Percentiles rank a stretch among this genome's conserved stretches.
Evolutionary conservation across 2,113 vertebrate species (phyloP).

Genomic region (Rhinolophus ferrumequinum): DNA sequence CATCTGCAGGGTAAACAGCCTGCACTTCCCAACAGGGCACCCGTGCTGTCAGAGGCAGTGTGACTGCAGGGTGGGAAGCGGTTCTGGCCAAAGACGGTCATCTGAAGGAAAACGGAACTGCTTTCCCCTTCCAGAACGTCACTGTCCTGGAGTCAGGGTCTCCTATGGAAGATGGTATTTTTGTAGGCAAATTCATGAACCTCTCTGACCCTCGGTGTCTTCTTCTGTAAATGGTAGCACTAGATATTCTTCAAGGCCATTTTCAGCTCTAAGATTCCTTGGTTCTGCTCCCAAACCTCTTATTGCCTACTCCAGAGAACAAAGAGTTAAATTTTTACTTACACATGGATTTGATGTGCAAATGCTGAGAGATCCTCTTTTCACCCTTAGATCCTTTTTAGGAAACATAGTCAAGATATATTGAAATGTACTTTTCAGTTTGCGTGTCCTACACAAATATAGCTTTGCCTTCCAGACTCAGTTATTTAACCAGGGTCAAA

Average conservation of each 20-base stretch:
- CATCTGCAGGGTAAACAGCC: neutral
- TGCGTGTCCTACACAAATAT: neutral
- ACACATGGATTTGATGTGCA: neutral
- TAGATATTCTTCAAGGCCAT: neutral
- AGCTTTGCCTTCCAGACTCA: neutral
- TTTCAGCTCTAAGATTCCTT: neutral
- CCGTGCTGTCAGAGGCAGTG: neutral
- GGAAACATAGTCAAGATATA: neutral
- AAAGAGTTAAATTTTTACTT: neutral
- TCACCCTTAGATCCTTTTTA: neutral
- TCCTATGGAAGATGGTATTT: neutral
- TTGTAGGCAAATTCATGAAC: neutral
- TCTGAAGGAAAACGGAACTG: neutral
- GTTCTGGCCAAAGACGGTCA: neutral
- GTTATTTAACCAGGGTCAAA: neutral
- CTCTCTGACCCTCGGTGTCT: neutral
- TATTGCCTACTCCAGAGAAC: neutral
- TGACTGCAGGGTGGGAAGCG: neutral
- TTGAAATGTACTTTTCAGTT: neutral
- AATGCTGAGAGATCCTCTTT: neutral
- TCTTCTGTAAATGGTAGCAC: neutral
- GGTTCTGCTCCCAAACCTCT: neutral
- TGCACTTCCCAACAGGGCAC: rapidly evolving
- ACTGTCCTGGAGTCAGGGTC: neutral
- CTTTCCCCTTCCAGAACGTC: neutral